phyloP scores from a whole-genome alignment of 2,888 invertebrate genomes.

The Nephrotoma flavescens region DNA sequence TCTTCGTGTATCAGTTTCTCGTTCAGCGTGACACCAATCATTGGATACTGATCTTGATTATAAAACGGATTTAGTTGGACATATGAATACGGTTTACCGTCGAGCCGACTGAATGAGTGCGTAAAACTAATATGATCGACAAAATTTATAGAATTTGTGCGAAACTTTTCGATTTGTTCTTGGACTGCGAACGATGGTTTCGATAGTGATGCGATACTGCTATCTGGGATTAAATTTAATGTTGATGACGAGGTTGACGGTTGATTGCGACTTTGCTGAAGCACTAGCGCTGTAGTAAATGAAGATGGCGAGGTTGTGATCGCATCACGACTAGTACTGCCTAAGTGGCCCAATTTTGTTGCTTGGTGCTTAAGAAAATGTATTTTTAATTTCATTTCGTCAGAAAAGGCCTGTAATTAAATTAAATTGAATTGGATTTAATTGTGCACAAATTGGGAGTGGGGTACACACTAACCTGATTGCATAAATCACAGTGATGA shows the following conservation, averaged over 20 bases:
- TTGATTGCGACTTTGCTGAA: not conserved
- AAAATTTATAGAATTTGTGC: constrained; percentile 7
- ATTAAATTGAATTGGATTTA: not conserved
- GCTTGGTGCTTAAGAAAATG: constrained; percentile 16
- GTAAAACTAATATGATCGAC: constrained; percentile 14
- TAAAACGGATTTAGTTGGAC: constrained; percentile 18
- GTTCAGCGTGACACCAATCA: constrained; percentile 8
- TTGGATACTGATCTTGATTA: constrained; percentile 16
- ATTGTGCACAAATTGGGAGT: not conserved
- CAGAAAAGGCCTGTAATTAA: constrained; percentile 13
- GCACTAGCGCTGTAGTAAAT: not conserved
- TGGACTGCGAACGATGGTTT: not conserved
- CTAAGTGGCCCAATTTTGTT: constrained; percentile 9
- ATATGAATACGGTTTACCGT: constrained; percentile 8
- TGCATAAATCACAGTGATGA: constrained; percentile 66
- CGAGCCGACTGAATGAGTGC: constrained; percentile 13
- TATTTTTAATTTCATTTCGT: constrained; percentile 15
- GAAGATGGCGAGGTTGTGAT: not conserved
- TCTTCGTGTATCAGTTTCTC: not conserved
- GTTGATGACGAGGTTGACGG: not conserved
- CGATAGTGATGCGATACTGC: not conserved
- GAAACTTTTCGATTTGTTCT: not conserved
- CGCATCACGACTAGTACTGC: not conserved
- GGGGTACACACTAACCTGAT: constrained; percentile 33
- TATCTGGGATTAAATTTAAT: not conserved